A percentile compares a stretch with the other conserved stretches of the same genome.
Conservation (phyloP, 2,113 vertebrate genomes). For the Benitochromis conjunctus region DNA sequence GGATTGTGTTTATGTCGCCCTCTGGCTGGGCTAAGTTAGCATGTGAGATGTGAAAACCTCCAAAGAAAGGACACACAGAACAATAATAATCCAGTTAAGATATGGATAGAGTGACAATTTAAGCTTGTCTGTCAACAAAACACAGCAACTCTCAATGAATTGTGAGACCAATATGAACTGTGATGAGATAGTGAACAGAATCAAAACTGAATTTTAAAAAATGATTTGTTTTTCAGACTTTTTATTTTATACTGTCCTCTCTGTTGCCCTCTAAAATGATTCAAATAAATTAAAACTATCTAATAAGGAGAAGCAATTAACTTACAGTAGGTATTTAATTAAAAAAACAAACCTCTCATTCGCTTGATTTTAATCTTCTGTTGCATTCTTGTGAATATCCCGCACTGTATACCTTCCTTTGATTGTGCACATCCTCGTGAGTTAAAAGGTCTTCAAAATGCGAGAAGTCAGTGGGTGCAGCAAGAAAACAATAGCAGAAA, state of each 20-base stretch:
- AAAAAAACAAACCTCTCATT: neutral
- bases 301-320: neutral
- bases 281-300: neutral
- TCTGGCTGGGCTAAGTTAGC: neutral
- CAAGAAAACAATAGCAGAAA: neutral
- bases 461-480: neutral
- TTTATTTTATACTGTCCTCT: neutral
- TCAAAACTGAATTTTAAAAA: too few relatives aligned
- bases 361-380: neutral
- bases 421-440: neutral
- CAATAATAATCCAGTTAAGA: neutral
- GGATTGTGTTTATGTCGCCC: slow-evolving; percentile 38
- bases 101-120: neutral
- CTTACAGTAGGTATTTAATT: neutral
- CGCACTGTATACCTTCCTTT: neutral
- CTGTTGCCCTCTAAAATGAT: neutral
- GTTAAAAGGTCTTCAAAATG: neutral
- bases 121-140: neutral
- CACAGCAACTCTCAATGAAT: neutral
- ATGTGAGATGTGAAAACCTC: slow-evolving; percentile 5
- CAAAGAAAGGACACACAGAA: neutral
- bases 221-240: neutral
- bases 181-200: neutral
- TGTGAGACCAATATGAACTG: neutral
- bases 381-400: neutral